A percentile compares a stretch with the other conserved stretches of the same genome.
Conservation (phyloP, 1,140 invertebrate genomes). For the Ostrea denselamellosa region DNA sequence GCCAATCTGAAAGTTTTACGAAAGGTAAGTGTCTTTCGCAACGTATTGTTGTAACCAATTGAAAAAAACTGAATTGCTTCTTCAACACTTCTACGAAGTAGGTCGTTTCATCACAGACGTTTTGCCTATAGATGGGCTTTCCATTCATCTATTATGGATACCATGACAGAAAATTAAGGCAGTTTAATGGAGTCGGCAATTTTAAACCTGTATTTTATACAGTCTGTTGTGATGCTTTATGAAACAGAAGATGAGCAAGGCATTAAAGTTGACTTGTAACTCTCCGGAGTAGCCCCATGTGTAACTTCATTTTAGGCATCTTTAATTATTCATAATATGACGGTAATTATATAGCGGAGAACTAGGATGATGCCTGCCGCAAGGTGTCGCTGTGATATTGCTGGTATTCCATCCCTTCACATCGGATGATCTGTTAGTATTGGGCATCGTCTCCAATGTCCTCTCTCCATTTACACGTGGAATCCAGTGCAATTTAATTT, state of each 20-base stretch:
- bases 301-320: conserved; percentile 57
- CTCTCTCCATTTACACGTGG: conserved; percentile 7
- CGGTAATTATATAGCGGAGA: conserved; percentile 48
- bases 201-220: conserved; percentile 31
- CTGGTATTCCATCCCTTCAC: neutral
- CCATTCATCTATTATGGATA: conserved; percentile 36
- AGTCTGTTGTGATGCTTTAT: neutral
- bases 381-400: conserved; percentile 23
- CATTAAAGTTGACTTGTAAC: conserved; percentile 42
- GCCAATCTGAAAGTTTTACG: conserved; percentile 11
- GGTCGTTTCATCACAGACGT: conserved; percentile 26
- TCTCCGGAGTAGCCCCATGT: conserved; percentile 46
- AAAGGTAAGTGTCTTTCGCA: conserved; percentile 28
- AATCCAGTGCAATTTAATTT: neutral
- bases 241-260: conserved; percentile 24
- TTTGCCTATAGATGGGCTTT: neutral
- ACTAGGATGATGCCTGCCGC: neutral
- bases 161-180: conserved; percentile 14
- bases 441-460: neutral
- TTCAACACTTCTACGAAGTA: neutral
- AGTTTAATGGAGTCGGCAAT: conserved; percentile 32
- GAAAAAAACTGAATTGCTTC: neutral
- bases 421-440: neutral
- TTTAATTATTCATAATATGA: conserved; percentile 57
- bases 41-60: neutral